phyloP scores from a whole-genome alignment of 2,113 vertebrate genomes.

The Oenanthe melanoleuca region DNA sequence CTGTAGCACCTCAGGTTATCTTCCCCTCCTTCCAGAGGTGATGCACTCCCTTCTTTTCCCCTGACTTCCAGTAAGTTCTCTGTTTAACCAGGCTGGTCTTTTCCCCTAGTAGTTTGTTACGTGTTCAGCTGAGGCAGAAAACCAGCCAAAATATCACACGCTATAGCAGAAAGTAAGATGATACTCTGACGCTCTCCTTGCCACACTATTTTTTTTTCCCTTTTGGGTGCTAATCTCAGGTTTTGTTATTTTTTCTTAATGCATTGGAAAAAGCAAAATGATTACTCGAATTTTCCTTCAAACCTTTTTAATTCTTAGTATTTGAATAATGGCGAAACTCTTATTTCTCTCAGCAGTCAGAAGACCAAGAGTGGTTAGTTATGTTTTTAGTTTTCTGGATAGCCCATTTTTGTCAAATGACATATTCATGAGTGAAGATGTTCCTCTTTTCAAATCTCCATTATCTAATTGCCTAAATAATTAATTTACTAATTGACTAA shows the following conservation, averaged over 20 bases:
- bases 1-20: neutral
- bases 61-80: neutral
- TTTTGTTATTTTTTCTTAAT: slow-evolving; percentile 8
- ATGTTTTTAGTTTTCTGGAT: slow-evolving; percentile 30
- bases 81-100: neutral
- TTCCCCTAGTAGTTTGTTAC: neutral
- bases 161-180: neutral
- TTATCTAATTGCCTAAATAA: neutral
- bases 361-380: neutral
- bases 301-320: neutral
- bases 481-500: neutral
- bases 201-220: neutral
- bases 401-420: slow-evolving; percentile 15
- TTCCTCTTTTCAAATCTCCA: slow-evolving; percentile 34
- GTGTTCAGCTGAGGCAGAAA: neutral
- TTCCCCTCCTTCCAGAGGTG: neutral
- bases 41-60: neutral
- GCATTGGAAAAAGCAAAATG: neutral
- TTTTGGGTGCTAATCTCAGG: neutral
- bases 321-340: slow-evolving; percentile 21
- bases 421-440: neutral
- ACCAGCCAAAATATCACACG: neutral
- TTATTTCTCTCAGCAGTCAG: neutral
- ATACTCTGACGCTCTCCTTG: neutral
- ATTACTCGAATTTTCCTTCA: neutral